phyloP scores from a whole-genome alignment of 2,113 vertebrate genomes.

The Castor canadensis region DNA sequence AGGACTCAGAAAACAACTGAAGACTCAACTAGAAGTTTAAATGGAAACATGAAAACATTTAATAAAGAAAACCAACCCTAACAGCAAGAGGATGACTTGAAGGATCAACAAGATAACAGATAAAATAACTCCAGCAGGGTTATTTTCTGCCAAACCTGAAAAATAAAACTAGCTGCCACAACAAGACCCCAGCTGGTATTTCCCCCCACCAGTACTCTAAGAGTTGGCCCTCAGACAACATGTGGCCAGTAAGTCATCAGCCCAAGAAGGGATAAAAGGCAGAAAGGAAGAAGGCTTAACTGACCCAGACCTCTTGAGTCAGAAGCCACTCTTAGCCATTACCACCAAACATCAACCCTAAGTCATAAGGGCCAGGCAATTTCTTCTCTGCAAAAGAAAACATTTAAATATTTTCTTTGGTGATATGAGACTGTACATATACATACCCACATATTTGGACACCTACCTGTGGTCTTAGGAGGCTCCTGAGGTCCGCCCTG shows the following conservation, averaged over 20 bases:
- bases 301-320: not conserved
- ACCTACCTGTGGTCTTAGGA: conserved; percentile 95
- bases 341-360: not conserved
- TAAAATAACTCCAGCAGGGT: conserved; percentile 24
- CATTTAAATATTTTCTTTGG: not conserved
- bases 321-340: conserved; percentile 5
- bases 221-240: not conserved
- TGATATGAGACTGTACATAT: not conserved
- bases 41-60: not conserved
- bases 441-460: not conserved
- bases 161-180: conserved; percentile 6
- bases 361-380: not conserved
- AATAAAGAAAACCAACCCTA: conserved; percentile 32
- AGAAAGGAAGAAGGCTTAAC: not conserved
- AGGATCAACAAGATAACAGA: conserved; percentile 36
- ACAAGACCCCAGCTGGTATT: not conserved
- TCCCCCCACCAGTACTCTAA: not conserved
- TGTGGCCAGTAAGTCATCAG: conserved; percentile 51
- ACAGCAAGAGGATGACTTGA: conserved; percentile 48
- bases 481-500: conserved; percentile 91
- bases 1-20: not conserved
- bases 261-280: not conserved
- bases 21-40: not conserved
- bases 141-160: conserved; percentile 30
- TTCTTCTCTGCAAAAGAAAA: conserved; percentile 11